Percentiles rank a stretch among this genome's conserved stretches.
phyloP scores from a whole-genome alignment of 2,797 vertebrate genomes.

The Brachyrhaphis roseni region DNA sequence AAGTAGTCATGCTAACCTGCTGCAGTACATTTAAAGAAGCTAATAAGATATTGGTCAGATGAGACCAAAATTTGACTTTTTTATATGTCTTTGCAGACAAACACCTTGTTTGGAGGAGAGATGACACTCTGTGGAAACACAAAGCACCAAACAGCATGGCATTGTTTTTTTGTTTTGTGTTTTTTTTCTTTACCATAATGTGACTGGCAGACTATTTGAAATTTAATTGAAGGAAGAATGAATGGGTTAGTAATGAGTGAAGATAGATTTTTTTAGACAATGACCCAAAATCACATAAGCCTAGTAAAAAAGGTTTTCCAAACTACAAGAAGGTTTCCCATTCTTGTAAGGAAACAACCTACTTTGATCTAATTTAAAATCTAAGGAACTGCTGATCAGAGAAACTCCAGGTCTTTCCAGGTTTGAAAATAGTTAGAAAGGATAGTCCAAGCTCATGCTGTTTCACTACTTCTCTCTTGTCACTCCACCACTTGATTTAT shows the following conservation, averaged over 20 bases:
- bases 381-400: neutral
- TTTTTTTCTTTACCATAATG: neutral
- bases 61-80: neutral
- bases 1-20: neutral
- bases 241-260: neutral
- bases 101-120: neutral
- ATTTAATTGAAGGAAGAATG: neutral
- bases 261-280: neutral
- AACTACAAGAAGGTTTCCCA: neutral
- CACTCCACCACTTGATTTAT: neutral
- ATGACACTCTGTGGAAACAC: neutral
- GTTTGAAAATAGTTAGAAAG: neutral
- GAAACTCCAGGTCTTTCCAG: neutral
- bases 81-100: neutral
- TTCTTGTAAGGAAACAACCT: neutral
- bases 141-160: neutral
- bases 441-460: neutral
- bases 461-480: neutral
- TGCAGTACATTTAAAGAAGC: neutral
- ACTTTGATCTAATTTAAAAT: neutral
- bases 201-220: neutral
- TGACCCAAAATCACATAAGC: neutral
- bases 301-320: neutral
- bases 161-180: neutral
- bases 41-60: neutral